Evolutionary conservation across 2,888 invertebrate species (phyloP).

Genomic region (Xestia c-nigrum): DNA sequence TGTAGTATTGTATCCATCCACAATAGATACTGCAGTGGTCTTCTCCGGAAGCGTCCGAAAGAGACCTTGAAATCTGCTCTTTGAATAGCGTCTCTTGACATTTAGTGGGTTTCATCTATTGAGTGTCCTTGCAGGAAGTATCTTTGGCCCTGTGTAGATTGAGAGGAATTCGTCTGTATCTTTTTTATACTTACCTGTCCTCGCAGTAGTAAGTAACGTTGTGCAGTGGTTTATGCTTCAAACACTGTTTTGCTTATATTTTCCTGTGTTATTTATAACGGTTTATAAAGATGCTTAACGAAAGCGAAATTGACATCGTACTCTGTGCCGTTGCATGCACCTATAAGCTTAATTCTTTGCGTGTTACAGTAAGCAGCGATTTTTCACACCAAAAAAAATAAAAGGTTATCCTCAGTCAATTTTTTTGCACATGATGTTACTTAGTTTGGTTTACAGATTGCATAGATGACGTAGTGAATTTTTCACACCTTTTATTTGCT

Average conservation of each 20-base stretch:
- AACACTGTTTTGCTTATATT: not conserved
- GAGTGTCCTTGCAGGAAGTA: not conserved
- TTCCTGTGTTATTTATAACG: not conserved
- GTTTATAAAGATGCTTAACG: not conserved
- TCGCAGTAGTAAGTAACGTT: not conserved
- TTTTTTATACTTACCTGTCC: not conserved
- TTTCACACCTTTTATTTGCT: not conserved
- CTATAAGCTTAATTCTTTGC: not conserved
- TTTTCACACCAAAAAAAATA: conserved; percentile 2
- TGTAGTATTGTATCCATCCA: conserved; percentile 38
- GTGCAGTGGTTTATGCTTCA: not conserved
- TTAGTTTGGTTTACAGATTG: not conserved
- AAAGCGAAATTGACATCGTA: not conserved
- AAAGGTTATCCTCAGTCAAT: not conserved
- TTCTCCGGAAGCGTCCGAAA: conserved; percentile 31
- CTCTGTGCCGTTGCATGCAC: not conserved
- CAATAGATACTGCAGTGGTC: conserved; percentile 31
- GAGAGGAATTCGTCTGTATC: not conserved
- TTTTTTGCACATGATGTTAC: not conserved
- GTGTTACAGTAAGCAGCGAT: not conserved
- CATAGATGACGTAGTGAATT: not conserved
- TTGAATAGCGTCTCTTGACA: conserved; percentile 13
- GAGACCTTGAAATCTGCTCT: conserved; percentile 32
- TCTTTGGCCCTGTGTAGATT: not conserved
- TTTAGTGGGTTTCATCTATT: conserved; percentile 8